Conservation (phyloP, 2,113 vertebrate genomes). For the Dicerorhinus sumatrensis region DNA sequence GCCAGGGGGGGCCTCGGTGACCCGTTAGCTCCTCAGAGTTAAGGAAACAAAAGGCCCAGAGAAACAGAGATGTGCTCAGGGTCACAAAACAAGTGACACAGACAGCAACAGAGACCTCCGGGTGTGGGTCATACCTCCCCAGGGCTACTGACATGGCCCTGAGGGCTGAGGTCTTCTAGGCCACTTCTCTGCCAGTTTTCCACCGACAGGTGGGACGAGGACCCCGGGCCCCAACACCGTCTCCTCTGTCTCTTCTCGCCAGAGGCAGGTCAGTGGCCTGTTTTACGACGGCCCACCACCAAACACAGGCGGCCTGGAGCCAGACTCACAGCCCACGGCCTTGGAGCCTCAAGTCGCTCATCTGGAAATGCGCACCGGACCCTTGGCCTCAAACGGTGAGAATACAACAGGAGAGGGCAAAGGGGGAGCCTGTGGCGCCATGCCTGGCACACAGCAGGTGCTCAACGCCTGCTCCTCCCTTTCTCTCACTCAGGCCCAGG, state of each 20-base stretch:
- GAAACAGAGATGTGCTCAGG: not conserved
- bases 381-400: not conserved
- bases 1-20: not conserved
- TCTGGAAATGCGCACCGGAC: not conserved
- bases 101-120: not conserved
- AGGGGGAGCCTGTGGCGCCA: not conserved
- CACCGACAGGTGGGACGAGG: no score
- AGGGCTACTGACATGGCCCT: accelerated
- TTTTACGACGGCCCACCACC: not conserved
- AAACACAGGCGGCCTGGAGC: not conserved
- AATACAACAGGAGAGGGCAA: not conserved
- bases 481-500: not conserved
- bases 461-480: not conserved
- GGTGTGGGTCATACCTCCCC: not conserved
- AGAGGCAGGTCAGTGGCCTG: not conserved
- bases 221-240: not conserved
- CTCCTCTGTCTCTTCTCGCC: not conserved
- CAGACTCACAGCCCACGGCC: not conserved
- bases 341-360: not conserved
- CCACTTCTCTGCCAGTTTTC: not conserved
- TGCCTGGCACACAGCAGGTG: not conserved
- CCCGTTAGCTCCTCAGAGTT: not conserved
- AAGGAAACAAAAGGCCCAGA: not conserved
- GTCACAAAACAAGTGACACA: not conserved
- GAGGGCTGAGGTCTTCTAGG: accelerated